Evolutionary conservation across 2,888 invertebrate genomes (phyloP).

Genomic region (Lamellibrachia columna): DNA sequence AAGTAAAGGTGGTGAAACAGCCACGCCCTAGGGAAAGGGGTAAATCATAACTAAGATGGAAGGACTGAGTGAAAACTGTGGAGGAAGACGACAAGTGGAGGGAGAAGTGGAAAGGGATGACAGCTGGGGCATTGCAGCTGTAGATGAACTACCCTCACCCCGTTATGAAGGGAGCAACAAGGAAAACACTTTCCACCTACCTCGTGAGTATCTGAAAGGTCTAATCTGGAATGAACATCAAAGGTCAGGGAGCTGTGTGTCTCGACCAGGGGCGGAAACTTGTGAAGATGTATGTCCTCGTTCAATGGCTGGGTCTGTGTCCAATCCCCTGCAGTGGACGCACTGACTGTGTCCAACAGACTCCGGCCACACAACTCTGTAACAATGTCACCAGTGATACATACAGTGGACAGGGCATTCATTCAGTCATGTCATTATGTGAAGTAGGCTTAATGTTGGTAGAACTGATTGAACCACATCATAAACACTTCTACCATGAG

Average conservation of each 20-base stretch:
- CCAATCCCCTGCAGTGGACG: constrained; percentile 45
- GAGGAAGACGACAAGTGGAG: no score
- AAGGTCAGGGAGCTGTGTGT: constrained; percentile 53
- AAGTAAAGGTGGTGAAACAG: no score
- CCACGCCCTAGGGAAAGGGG: no score
- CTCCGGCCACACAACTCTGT: constrained; percentile 47
- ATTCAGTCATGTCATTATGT: no score
- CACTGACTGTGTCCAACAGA: constrained; percentile 42
- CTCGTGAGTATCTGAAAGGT: constrained; percentile 57
- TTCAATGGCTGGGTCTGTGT: constrained; percentile 53
- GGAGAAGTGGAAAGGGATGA: no score
- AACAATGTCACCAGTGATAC: background rate
- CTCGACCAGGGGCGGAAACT: constrained; percentile 56
- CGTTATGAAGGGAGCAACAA: no score
- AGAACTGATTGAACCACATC: background rate
- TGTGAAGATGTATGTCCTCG: constrained; percentile 59
- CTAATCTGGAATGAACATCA: constrained; percentile 47
- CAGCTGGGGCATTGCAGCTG: no score
- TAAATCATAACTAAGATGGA: no score
- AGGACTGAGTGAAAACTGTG: no score
- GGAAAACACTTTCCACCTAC: constrained; percentile 40
- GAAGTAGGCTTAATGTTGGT: no score
- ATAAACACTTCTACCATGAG: background rate
- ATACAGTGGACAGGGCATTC: no score
- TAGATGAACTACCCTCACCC: no score